Conservation (phyloP, 2,888 invertebrate species). For the Drosophila demipolita region DNA sequence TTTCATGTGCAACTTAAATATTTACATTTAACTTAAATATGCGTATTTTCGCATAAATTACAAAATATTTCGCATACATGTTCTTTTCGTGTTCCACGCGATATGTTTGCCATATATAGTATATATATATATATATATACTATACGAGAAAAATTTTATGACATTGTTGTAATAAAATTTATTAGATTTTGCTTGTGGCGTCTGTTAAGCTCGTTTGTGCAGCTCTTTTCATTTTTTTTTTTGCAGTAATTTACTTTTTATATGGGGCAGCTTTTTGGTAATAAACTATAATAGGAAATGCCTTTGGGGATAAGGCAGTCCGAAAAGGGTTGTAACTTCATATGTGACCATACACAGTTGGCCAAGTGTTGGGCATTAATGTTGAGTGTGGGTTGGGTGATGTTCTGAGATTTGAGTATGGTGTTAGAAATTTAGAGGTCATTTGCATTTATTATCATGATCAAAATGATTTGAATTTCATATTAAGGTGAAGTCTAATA, state of each 20-base stretch:
- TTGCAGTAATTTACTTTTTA: slow-evolving; percentile 68
- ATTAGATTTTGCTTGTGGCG: slow-evolving; percentile 72
- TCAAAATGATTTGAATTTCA: not conserved
- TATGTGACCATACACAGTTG: slow-evolving; percentile 18
- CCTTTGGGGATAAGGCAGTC: slow-evolving; percentile 45
- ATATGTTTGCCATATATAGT: slow-evolving; percentile 48
- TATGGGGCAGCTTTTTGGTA: slow-evolving; percentile 61
- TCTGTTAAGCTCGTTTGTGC: slow-evolving; percentile 59
- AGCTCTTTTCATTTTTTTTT: slow-evolving; percentile 23
- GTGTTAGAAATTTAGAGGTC: slow-evolving; percentile 3
- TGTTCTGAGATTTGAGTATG: not conserved
- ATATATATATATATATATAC: slow-evolving; percentile 12
- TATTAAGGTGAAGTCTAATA: not conserved
- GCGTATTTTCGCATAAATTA: slow-evolving; percentile 77
- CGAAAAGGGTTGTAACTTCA: slow-evolving; percentile 37
- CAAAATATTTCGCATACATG: slow-evolving; percentile 65
- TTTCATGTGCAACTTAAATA: slow-evolving; percentile 76
- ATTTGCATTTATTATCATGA: slow-evolving; percentile 17
- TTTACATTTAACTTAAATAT: slow-evolving; percentile 79
- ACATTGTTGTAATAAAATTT: slow-evolving; percentile 77
- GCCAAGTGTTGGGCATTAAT: slow-evolving; percentile 26
- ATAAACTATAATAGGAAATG: slow-evolving; percentile 74
- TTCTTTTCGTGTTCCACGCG: slow-evolving; percentile 61
- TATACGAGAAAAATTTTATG: slow-evolving; percentile 60
- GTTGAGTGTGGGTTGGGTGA: slow-evolving; percentile 2